Base-by-base conservation (phyloP, 2,888 invertebrate species). In the Phasia obesa region DNA sequence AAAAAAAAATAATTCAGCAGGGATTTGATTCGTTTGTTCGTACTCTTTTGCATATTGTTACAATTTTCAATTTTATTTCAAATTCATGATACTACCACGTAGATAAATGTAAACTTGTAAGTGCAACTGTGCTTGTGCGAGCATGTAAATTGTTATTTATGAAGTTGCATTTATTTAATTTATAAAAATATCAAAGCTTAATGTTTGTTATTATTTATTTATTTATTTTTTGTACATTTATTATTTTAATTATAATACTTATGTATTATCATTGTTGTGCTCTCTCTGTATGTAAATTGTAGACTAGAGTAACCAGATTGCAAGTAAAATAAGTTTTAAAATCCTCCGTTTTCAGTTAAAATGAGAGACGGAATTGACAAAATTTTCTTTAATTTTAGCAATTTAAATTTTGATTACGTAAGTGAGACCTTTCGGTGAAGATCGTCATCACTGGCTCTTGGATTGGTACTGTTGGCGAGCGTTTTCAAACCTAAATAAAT, bases 141-240 rank as follows among this genome's bases (percentile, higher is more conserved):
- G 38, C 38, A 38, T 62, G 69, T 38, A 74, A 80, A 80, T 80
- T 74, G 67, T 80, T 80, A 74, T 80, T 74, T 80, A 80, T 80
- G 73, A 80, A 74, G 69, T 67, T 80, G 79, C 60, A 79, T 74
- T 74, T 80, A 80, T 73, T 80, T 80, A 73, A 80, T 67, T 80
- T 67, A 80, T 47, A 69, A 51, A 73, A 73, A 73, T 78, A 67
- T 60, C 17, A 79, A 25, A 38, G 51, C 49, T 80, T 79, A 60
- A 53, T 49, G 44, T 67, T 79, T 67, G 53, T 57, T 71, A 51
- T 57, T 64, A 27, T 78, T 55, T 21, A 17, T 17, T 31, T 47
- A 23, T 53, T n/a, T 19, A 42, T 47, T 21, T 11, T 38, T 47
- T 59, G n/a, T 17, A 23, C 23, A 31, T 35, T 60, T 64, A 57